Evolutionary conservation across 2,888 invertebrate species (phyloP).

Genomic region (Diaphora mendica): DNA sequence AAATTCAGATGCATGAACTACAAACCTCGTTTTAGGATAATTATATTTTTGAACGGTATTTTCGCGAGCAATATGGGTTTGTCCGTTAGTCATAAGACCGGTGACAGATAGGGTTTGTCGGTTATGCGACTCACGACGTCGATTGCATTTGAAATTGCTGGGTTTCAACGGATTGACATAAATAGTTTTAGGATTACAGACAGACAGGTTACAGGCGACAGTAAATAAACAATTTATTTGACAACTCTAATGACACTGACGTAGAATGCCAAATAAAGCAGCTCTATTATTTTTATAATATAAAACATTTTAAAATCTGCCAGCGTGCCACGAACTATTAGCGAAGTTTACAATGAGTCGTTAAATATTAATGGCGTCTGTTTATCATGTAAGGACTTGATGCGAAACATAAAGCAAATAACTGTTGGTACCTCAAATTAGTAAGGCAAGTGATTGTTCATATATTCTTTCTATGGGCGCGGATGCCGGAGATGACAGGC

Average conservation of each 20-base stretch:
- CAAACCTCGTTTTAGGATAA: constrained; percentile 75
- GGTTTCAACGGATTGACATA: constrained; percentile 25
- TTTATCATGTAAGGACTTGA: constrained; percentile 72
- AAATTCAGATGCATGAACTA: constrained; percentile 54
- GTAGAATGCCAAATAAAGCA: constrained; percentile 35
- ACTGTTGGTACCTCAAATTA: constrained; percentile 66
- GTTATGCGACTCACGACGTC: constrained; percentile 70
- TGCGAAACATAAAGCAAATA: constrained; percentile 66
- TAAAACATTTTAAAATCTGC: constrained; percentile 66
- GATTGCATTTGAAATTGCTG: constrained; percentile 69
- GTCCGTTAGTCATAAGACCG: constrained; percentile 76
- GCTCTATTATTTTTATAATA: constrained; percentile 40
- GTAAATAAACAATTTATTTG: constrained; percentile 27
- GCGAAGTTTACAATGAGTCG: constrained; percentile 80
- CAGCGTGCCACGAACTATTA: constrained; percentile 68
- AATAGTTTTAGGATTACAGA: constrained; percentile 17
- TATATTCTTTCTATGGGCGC: constrained; percentile 28
- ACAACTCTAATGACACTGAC: constrained; percentile 15
- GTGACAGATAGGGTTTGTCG: constrained; percentile 77
- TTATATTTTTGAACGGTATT: constrained; percentile 75
- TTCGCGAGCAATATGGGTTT: constrained; percentile 69
- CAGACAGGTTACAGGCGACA: neutral
- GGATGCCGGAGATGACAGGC: constrained; percentile 17
- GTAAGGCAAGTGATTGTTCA: constrained; percentile 46
- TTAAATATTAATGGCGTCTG: constrained; percentile 78